These are phyloP conservation scores for Drosophila athabasca DNA, from an alignment of 1,140 invertebrate species.

Conservation along the genomic window DNA sequence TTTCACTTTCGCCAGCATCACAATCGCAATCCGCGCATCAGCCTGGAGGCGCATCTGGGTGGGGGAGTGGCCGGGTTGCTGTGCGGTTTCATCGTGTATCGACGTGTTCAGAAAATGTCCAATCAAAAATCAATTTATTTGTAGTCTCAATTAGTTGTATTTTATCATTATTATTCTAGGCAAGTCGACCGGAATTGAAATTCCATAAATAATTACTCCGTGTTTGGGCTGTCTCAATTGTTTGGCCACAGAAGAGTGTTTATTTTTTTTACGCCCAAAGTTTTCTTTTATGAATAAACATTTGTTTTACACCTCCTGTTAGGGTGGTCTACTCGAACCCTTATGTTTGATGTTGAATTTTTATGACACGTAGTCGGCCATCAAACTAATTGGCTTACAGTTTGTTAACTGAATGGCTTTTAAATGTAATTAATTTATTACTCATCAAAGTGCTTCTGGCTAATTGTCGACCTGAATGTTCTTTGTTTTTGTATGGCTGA, in stretches of 20 bases:
- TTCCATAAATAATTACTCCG: conserved; percentile 1
- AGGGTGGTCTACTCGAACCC: not conserved
- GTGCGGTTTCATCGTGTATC: conserved; percentile 90
- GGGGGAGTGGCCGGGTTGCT: conserved; percentile 91
- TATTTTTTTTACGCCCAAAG: not conserved
- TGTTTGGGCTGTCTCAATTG: not conserved
- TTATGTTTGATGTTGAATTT: conserved; percentile 14
- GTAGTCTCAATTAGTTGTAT: conserved; percentile 26
- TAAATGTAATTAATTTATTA: conserved; percentile 36
- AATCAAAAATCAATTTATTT: conserved; percentile 6
- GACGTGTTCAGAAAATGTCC: conserved; percentile 31
- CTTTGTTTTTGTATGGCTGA: not conserved
- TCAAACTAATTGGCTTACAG: conserved; percentile 19
- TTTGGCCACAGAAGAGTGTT: conserved; percentile 12
- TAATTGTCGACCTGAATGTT: conserved; percentile 12
- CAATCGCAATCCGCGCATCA: conserved; percentile 85
- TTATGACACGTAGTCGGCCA: conserved; percentile 11
- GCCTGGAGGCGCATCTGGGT: conserved; percentile 91
- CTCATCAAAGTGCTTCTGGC: conserved; percentile 26
- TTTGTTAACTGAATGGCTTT: conserved; percentile 32
- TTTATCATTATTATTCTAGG: conserved; percentile 11
- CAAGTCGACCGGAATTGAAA: conserved; percentile 2
- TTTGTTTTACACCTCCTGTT: conserved; percentile 30
- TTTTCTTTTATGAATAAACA: conserved; percentile 31
- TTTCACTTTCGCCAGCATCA: conserved; percentile 83